A percentile compares a stretch with the other conserved stretches of the same genome.
These are phyloP conservation scores for Pyrochroa serraticornis DNA, from an alignment of 2,888 invertebrate species.

Conservation along the genomic window DNA sequence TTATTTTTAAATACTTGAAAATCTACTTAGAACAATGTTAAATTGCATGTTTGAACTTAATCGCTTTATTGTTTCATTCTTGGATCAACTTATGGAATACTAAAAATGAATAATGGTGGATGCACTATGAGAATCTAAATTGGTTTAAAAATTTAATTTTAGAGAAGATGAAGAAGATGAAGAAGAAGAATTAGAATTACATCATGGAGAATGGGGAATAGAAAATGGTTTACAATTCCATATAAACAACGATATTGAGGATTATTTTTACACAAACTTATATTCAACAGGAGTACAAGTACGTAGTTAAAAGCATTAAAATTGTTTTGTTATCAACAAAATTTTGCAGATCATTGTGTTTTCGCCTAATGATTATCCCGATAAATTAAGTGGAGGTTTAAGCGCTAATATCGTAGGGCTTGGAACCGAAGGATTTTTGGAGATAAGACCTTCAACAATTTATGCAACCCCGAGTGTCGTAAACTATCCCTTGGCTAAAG, in stretches of 20 bases:
- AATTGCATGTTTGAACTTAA: too few species aligned
- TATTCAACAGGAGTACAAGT: conserved; percentile 66
- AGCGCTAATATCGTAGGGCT: conserved; percentile 47
- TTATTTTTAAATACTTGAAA: too few species aligned
- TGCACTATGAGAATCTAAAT: too few species aligned
- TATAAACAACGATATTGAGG: conserved; percentile 62
- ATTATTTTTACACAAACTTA: conserved; percentile 63
- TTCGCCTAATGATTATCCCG: conserved; percentile 65
- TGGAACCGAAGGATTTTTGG: conserved; percentile 45
- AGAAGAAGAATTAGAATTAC: background rate
- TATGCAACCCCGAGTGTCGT: conserved; percentile 27
- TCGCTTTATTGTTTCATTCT: too few species aligned
- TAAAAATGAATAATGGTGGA: too few species aligned
- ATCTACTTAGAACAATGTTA: too few species aligned
- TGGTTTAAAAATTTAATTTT: background rate
- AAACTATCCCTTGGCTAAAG: conserved; percentile 42
- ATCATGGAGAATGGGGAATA: conserved; percentile 47
- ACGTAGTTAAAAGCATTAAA: conserved; percentile 37
- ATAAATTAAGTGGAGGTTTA: conserved; percentile 64
- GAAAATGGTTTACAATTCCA: conserved; percentile 62
- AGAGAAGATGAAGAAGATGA: background rate
- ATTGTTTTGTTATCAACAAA: background rate
- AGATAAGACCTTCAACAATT: conserved; percentile 37
- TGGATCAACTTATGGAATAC: too few species aligned
- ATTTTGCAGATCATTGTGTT: conserved; percentile 62